phyloP scores from a whole-genome alignment of 2,113 vertebrate genomes.

The Andinoacara biseriatus region DNA sequence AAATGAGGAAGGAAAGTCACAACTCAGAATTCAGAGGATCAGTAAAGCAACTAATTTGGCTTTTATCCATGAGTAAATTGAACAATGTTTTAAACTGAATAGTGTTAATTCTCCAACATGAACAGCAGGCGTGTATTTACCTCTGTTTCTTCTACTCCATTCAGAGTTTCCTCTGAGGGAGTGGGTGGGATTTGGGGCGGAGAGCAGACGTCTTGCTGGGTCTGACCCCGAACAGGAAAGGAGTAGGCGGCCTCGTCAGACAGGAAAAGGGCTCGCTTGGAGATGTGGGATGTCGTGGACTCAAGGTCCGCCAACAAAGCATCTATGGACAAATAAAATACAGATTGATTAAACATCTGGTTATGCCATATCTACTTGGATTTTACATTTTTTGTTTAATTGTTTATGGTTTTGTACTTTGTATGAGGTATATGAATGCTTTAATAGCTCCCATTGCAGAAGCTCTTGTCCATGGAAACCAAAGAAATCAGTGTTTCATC shows the following conservation, averaged over 20 bases:
- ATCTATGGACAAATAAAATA: slow-evolving; percentile 75
- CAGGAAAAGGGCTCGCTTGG: slow-evolving; percentile 90
- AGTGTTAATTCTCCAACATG: neutral
- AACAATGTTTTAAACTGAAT: neutral
- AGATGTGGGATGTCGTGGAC: slow-evolving; percentile 96
- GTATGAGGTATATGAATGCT: neutral
- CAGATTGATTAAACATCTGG: neutral
- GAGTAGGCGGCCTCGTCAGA: slow-evolving; percentile 90
- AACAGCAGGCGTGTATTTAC: slow-evolving; percentile 59
- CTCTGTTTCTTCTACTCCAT: slow-evolving; percentile 89
- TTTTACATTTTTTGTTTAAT: neutral
- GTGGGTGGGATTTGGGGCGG: slow-evolving; percentile 83
- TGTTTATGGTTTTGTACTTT: neutral
- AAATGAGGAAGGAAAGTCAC: slow-evolving; percentile 26
- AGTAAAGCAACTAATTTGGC: neutral
- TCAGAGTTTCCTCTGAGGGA: slow-evolving; percentile 85
- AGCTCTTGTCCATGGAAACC: neutral
- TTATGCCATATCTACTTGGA: neutral
- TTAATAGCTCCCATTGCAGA: neutral
- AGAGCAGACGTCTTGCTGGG: slow-evolving; percentile 84
- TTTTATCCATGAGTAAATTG: neutral
- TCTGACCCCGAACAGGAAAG: slow-evolving; percentile 85
- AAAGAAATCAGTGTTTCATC: neutral
- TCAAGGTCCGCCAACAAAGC: slow-evolving; percentile 95
- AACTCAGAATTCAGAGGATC: neutral